Conservation (phyloP, 2,797 vertebrate genomes). For the Bovichtus diacanthus region DNA sequence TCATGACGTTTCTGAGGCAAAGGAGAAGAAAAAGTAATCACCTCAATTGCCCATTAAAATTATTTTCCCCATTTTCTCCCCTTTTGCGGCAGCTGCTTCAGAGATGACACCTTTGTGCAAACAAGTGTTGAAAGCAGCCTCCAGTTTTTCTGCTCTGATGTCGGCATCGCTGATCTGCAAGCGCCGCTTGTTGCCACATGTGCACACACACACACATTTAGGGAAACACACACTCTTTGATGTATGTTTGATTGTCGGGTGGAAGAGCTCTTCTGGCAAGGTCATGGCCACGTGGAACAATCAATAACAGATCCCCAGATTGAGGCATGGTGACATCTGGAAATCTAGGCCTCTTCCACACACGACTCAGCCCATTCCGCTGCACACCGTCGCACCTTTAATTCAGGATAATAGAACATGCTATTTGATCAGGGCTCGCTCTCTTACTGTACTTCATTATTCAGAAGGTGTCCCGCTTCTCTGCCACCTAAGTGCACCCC, state of each 20-base stretch:
- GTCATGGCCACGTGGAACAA: conserved; percentile 77
- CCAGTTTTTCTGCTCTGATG: conserved; percentile 70
- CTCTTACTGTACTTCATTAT: conserved; percentile 67
- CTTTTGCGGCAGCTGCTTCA: conserved; percentile 60
- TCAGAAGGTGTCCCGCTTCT: conserved; percentile 67
- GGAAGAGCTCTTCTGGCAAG: conserved; percentile 83
- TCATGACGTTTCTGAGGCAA: conserved; percentile 42
- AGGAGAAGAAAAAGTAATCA: conserved; percentile 40
- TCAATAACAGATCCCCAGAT: conserved; percentile 85
- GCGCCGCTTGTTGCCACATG: conserved; percentile 47
- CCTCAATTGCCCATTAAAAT: conserved; percentile 64
- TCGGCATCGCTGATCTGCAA: conserved; percentile 55
- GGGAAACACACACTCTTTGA: conserved; percentile 66
- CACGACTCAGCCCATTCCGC: conserved; percentile 55
- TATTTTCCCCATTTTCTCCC: conserved; percentile 31
- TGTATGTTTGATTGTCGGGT: conserved; percentile 82
- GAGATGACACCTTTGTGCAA: conserved; percentile 78
- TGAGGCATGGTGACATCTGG: conserved; percentile 79
- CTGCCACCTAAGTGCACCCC: conserved; percentile 63
- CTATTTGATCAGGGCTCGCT: conserved; percentile 75
- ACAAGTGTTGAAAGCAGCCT: conserved; percentile 76
- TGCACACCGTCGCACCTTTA: conserved; percentile 53
- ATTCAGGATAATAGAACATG: conserved; percentile 75
- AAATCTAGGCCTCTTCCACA: conserved; percentile 63
- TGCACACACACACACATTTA: conserved; percentile 32